phyloP scores from a whole-genome alignment of 2,113 vertebrate genomes.

The Scalopus aquaticus region DNA sequence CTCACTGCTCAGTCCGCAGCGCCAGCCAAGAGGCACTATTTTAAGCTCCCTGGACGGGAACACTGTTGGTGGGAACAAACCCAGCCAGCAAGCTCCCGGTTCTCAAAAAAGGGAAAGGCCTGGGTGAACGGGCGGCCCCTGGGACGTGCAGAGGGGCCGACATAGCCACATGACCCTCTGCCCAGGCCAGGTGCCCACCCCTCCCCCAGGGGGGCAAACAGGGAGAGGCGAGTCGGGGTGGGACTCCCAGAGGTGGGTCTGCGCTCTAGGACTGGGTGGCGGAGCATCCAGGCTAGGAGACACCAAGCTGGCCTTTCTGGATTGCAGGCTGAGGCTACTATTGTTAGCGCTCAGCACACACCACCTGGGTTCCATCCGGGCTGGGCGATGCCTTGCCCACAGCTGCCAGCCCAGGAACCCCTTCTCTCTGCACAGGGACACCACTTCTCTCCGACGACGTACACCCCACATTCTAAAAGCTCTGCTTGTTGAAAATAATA shows the following conservation, averaged over 20 bases:
- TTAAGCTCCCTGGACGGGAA: conserved; percentile 87
- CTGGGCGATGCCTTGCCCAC: neutral
- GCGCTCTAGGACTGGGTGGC: neutral
- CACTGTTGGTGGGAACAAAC: conserved; percentile 86
- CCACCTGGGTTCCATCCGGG: too few species aligned
- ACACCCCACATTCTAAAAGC: neutral
- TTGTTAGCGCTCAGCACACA: neutral
- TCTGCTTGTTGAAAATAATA: neutral
- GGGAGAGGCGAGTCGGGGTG: neutral
- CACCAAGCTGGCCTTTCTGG: neutral
- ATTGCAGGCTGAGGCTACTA: neutral
- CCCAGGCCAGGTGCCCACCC: neutral
- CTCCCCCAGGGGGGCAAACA: neutral
- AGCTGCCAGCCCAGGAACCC: fast-evolving
- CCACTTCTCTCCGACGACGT: neutral
- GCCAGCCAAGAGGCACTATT: conserved; percentile 87
- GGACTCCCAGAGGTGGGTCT: neutral
- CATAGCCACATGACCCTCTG: neutral
- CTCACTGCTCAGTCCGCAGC: conserved; percentile 66
- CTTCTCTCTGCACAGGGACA: neutral
- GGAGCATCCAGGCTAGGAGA: neutral
- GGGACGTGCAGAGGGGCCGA: neutral
- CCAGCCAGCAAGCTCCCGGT: conserved; percentile 70
- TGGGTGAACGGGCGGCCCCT: conserved; percentile 13
- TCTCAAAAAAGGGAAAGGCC: conserved; percentile 87